Evolutionary conservation across 2,797 vertebrate species (phyloP), one percentile per base, ranked within the genome.

Genomic region (Pseudocheirus occidentalis): DNA sequence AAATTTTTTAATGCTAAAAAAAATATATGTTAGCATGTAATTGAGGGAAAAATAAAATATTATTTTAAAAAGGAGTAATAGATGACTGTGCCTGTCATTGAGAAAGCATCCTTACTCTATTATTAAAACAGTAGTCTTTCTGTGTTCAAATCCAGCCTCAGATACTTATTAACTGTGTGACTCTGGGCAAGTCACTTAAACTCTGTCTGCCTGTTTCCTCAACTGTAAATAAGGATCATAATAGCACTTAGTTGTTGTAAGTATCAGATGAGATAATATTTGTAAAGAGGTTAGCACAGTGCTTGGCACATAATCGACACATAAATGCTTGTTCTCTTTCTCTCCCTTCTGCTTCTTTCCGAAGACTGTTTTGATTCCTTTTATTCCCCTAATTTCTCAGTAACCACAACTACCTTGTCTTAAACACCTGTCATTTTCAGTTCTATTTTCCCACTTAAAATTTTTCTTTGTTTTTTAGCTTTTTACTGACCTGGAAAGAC

Each of bases 361-460:
- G 5, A 0, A 6, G 59, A 52, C 21, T 11, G 0, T 2, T 53
- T n/a, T 55, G 29, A n/a, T 90, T 90, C 90, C 4, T 55, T 0
- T 0, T 5, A 14, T 16, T 2, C 0, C 2, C 14, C 50, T 5
- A 0, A 4, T 21, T 10, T 1, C 55, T 21, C 57, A 5, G 29
- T 57, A 16, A 46, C 56, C 31, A 1, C 0, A 0, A 21, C 53
- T 1, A 0, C 55, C 2, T 46, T 18, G 21, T 7, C 90, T 55
- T 1, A 0, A 87, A 27, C 54, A 55, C 55, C 90, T 93, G 93
- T 29, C 2, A 13, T 66, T 93, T 96, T 93, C 50, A 24, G 90
- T 87, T 97, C 93, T 31, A 87, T 4, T 55, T 81, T 59, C 50
- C 90, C 50, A 73, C 52, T 55, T 87, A 28, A 27, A 92, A 12